A percentile compares a stretch with the other conserved stretches of the same genome.
phyloP scores from a whole-genome alignment of 2,888 invertebrate genomes.

The Drosophila mayaguana region DNA sequence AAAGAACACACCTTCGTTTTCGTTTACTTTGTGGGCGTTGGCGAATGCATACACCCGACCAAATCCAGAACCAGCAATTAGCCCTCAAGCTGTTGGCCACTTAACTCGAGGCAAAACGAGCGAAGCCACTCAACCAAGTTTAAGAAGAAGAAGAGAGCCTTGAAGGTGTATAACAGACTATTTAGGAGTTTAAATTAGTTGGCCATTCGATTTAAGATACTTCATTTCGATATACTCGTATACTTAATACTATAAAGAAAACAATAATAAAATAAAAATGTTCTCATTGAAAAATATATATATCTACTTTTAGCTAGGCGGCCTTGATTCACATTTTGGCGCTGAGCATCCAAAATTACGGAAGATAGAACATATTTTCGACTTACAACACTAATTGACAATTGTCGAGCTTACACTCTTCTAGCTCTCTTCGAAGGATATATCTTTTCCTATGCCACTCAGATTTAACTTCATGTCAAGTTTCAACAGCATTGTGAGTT shows the following conservation, averaged over 20 bases:
- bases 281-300: too few species aligned
- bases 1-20: constrained; percentile 21
- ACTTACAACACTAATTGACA: too few species aligned
- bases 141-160: neutral
- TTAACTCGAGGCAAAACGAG: constrained; percentile 42
- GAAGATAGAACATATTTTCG: too few species aligned
- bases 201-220: too few species aligned
- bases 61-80: constrained; percentile 26
- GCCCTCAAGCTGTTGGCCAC: constrained; percentile 46
- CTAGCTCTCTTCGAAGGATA: too few species aligned
- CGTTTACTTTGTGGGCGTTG: neutral
- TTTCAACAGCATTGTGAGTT: neutral
- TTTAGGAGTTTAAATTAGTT: neutral
- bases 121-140: neutral
- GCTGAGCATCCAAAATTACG: too few species aligned
- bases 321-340: too few species aligned
- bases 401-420: too few species aligned
- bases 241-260: too few species aligned
- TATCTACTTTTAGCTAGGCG: too few species aligned
- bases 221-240: too few species aligned
- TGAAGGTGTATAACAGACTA: neutral
- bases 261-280: too few species aligned
- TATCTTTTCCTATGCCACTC: neutral
- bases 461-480: neutral
- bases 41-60: constrained; percentile 16